Evolutionary conservation across 1,140 invertebrate genomes (phyloP).

Genomic region (Xylocopa sonorina): DNA sequence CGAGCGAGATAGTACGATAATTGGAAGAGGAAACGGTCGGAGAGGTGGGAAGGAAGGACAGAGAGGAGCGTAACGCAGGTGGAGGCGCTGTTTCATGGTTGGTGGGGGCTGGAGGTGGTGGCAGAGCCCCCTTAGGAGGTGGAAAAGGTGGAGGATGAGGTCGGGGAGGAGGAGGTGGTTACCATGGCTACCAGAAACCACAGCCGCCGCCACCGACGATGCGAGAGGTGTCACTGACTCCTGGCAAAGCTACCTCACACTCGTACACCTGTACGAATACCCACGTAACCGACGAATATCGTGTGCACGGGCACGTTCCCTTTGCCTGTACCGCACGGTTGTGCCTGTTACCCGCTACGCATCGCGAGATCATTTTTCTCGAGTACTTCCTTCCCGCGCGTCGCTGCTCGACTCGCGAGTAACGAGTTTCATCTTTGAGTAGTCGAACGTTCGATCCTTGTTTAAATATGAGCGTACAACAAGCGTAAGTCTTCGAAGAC

Average conservation of each 20-base stretch:
- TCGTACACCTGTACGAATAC: conserved; percentile 42
- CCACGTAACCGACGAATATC: background rate
- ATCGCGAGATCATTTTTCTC: conserved; percentile 56
- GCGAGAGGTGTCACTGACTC: conserved; percentile 82
- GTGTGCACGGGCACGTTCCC: background rate
- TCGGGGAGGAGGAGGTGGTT: conserved; percentile 72
- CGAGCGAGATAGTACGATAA: conserved; percentile 76
- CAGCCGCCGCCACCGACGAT: conserved; percentile 78
- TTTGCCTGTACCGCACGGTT: background rate
- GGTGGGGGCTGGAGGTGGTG: conserved; percentile 63
- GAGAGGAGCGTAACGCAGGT: conserved; percentile 53
- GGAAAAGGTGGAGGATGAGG: conserved; percentile 59
- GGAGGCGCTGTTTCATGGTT: conserved; percentile 51
- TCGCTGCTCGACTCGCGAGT: conserved; percentile 30
- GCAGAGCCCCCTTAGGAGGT: conserved; percentile 55
- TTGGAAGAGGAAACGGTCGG: conserved; percentile 64
- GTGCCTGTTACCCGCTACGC: conserved; percentile 28
- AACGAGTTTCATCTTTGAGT: conserved; percentile 57
- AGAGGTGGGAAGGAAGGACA: conserved; percentile 46
- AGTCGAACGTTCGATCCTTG: conserved; percentile 41
- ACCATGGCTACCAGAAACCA: conserved; percentile 80
- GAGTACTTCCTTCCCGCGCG: conserved; percentile 44
- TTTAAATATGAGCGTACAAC: conserved; percentile 38
- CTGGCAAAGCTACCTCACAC: conserved; percentile 70
- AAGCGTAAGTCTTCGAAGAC: no score